Percentiles rank a stretch among this genome's conserved stretches.
phyloP scores from a whole-genome alignment of 2,113 vertebrate genomes.

The Proterorhinus semilunaris region DNA sequence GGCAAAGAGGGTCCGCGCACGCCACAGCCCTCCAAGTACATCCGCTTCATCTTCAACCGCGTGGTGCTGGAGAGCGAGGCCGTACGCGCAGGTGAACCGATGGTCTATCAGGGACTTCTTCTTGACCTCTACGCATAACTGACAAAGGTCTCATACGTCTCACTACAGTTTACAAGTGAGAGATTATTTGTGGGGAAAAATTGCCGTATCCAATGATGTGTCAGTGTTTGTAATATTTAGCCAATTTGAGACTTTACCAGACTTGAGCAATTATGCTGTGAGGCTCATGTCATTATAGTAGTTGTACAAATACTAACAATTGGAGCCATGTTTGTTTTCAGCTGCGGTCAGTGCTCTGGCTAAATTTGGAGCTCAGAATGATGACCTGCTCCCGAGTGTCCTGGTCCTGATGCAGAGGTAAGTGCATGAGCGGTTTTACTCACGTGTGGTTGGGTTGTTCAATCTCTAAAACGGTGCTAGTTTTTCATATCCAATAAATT shows the following conservation, averaged over 20 bases:
- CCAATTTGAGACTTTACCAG: too few species aligned
- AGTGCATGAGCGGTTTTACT: background rate
- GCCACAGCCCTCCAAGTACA: conserved; percentile 92
- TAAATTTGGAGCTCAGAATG: conserved; percentile 98
- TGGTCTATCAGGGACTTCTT: conserved; percentile 14
- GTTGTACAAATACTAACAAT: background rate
- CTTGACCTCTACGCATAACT: too few species aligned
- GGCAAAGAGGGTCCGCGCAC: conserved; percentile 94
- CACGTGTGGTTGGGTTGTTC: too few species aligned
- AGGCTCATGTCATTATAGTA: background rate
- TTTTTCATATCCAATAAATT: too few species aligned
- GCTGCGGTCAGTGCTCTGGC: conserved; percentile 96
- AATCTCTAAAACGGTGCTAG: too few species aligned
- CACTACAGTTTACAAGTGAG: too few species aligned
- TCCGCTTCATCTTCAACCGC: conserved; percentile 98
- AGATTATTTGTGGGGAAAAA: too few species aligned
- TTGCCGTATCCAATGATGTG: too few species aligned
- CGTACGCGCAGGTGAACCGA: conserved; percentile 86
- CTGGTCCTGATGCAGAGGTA: conserved; percentile 96
- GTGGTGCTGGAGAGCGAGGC: conserved; percentile 98
- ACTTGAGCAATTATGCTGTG: too few species aligned
- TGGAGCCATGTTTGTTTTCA: conserved; percentile 36
- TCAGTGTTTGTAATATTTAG: too few species aligned
- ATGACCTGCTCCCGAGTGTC: conserved; percentile 92
- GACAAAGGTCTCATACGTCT: too few species aligned